A percentile compares a stretch with the other conserved stretches of the same genome.
phyloP scores from a whole-genome alignment of 1,140 invertebrate species.

The Geopemphigus sp. region DNA sequence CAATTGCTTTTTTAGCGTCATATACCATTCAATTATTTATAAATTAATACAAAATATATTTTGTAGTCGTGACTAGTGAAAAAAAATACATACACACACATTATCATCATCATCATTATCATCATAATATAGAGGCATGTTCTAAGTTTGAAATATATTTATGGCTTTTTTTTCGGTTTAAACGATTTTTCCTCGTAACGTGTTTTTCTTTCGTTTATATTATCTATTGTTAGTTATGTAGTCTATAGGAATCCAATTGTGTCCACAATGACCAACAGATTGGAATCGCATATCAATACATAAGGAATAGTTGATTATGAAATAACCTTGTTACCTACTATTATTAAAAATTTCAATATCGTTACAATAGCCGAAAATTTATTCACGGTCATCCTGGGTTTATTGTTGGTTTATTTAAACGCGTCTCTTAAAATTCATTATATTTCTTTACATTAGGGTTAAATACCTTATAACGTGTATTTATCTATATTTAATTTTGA shows the following conservation, averaged over 20 bases:
- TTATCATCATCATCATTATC: no score
- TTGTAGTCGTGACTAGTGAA: neutral
- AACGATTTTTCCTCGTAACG: neutral
- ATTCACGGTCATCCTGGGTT: neutral
- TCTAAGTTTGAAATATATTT: neutral
- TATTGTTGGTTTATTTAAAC: constrained; percentile 1
- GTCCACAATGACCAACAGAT: neutral
- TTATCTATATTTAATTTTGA: neutral
- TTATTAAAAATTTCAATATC: neutral
- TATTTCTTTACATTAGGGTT: neutral
- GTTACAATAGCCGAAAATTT: neutral
- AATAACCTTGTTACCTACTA: neutral
- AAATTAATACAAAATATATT: constrained; percentile 8
- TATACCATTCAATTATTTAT: neutral
- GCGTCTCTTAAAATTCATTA: neutral
- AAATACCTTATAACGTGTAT: neutral
- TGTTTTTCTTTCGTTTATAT: neutral
- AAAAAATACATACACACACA: no score
- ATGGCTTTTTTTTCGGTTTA: neutral
- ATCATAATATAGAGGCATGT: neutral
- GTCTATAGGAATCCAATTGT: neutral
- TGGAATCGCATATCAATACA: neutral
- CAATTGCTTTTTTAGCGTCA: neutral
- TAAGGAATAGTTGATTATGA: neutral
- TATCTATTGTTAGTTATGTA: neutral